Base-by-base conservation (phyloP, 2,113 vertebrate genomes). In the Polypterus bichir region DNA sequence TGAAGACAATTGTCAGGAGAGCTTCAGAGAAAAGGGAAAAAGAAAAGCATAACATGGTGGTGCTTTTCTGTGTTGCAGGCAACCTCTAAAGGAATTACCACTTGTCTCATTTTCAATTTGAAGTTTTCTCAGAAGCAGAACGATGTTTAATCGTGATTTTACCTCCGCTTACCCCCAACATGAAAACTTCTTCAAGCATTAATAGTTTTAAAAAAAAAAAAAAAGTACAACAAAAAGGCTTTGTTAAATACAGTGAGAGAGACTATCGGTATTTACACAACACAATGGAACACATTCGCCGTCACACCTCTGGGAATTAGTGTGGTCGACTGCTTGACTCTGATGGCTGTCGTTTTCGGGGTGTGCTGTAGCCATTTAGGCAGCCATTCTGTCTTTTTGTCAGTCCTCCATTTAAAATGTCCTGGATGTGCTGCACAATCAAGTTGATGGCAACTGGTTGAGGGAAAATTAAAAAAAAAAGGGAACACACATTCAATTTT, bases 371-470 rank as follows among this genome's bases (percentile, higher is more conserved):
- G 70, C 89, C 91, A 0, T 93, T 94, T 66, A 78, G 73, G 66
- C 74, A 92, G 74, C 90, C 89, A 0, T 88, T 95, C 75, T 94
- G 91, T 1, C 92, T 88, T 65, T 98, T 98, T 72, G 68, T 91
- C 63, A 79, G 83, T 44, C 94, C 93, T 1, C 94, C 94, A 0
- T 90, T 98, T 49, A 98, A 87, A 77, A 98, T 95, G 86, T 98
- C 96, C 82, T 98, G 96, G 75, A 98, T 98, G 78, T 98, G 94
- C 79, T 98, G 94, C 60, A 98, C 94, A 2, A 98, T 98, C 79
- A 98, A 82, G 81, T 98, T 98, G 78, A 98, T 98, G 71, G 96
- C 94, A 80, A 98, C 96, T 98, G 81, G 5, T 46, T 60, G 67
- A 70, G 44, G 70, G 46, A 55, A 44, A n/a, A 47, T 5, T 58